These are phyloP conservation scores for Chaetorhynchus papuensis DNA, from an alignment of 2,113 vertebrate genomes.

Conservation along the genomic window DNA sequence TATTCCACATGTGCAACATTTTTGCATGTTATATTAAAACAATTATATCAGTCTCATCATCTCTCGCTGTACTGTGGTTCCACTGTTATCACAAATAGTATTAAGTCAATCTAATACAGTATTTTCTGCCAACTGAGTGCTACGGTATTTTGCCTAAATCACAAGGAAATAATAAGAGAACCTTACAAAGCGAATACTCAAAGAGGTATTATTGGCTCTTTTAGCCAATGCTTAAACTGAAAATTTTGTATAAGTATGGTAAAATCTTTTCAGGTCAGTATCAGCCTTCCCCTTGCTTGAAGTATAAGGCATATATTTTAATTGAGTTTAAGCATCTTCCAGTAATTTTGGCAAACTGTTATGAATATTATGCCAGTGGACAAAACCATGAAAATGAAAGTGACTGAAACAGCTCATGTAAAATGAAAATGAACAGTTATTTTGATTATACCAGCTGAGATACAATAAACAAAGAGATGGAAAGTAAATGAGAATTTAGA, in stretches of 20 bases:
- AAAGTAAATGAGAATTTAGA: slow-evolving; percentile 35
- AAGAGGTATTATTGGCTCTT: not conserved
- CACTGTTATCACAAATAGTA: not conserved
- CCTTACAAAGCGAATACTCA: not conserved
- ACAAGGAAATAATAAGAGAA: not conserved
- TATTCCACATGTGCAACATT: slow-evolving; percentile 5
- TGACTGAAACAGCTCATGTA: not conserved
- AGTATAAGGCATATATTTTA: not conserved
- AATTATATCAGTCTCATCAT: not conserved
- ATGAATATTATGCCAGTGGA: not conserved
- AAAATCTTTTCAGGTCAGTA: not conserved
- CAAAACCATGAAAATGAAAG: not conserved
- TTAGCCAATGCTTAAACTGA: not conserved
- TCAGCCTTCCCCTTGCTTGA: not conserved
- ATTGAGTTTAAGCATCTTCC: not conserved
- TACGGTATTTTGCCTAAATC: not conserved
- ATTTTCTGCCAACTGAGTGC: not conserved
- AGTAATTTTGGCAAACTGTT: not conserved
- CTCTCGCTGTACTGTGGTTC: not conserved
- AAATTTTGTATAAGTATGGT: not conserved
- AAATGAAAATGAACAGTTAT: slow-evolving; percentile 2
- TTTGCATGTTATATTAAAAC: slow-evolving; percentile 36
- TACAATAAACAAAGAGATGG: slow-evolving; percentile 12
- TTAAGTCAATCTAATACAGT: not conserved
- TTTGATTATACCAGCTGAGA: not conserved